Percentiles rank a stretch among this genome's conserved stretches.
Conservation (phyloP, 2,113 vertebrate species). For the Tragelaphus strepsiceros region DNA sequence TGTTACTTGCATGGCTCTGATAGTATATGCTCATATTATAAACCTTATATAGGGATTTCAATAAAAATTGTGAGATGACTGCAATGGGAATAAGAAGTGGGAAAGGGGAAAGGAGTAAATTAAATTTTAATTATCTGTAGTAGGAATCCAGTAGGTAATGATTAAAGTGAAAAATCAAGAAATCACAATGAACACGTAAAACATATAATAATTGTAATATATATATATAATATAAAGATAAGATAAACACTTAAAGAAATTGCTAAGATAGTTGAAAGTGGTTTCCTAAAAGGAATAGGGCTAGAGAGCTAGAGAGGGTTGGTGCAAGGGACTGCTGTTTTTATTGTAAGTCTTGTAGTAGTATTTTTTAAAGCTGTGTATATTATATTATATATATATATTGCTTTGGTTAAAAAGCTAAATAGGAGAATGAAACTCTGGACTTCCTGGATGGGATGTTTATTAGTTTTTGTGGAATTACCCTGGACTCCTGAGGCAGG, state of each 20-base stretch:
- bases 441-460: neutral
- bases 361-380: neutral
- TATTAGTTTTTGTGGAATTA: neutral
- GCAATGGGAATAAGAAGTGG: neutral
- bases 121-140: neutral
- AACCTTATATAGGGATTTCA: slow-evolving; percentile 6
- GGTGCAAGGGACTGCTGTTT: neutral
- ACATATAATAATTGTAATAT: neutral
- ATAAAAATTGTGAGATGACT: neutral
- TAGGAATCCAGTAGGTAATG: neutral
- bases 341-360: neutral
- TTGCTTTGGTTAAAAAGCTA: neutral
- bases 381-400: neutral
- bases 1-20: neutral
- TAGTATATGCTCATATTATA: neutral
- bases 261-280: neutral
- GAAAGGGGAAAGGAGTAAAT: neutral
- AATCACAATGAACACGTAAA: neutral
- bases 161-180: neutral
- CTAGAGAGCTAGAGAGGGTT: neutral
- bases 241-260: neutral
- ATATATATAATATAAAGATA: neutral
- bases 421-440: neutral
- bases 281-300: neutral
- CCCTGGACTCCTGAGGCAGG: neutral